phyloP scores from a whole-genome alignment of 1,140 invertebrate species.

The Hyles euphorbiae region DNA sequence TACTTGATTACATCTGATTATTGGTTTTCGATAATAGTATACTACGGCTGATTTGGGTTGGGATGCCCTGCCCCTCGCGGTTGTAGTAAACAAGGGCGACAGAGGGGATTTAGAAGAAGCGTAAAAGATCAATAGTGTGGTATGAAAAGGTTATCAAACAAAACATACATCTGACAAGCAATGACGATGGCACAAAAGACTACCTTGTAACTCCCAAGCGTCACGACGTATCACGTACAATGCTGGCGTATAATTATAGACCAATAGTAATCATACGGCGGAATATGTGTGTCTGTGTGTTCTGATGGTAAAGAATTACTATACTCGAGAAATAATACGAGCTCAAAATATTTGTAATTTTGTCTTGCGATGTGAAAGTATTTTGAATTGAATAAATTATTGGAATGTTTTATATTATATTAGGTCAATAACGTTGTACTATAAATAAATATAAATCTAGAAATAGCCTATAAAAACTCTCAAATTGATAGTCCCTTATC shows the following conservation, averaged over 20 bases:
- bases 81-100: not conserved
- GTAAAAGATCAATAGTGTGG: constrained; percentile 18
- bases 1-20: constrained; percentile 65
- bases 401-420: not conserved
- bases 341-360: not conserved
- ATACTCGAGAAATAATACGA: not conserved
- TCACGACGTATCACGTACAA: constrained; percentile 49
- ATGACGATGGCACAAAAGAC: constrained; percentile 65
- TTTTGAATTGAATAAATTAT: constrained; percentile 4
- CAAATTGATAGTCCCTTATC: too few relatives aligned
- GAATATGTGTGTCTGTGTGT: not conserved
- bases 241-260: constrained; percentile 64
- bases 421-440: too few relatives aligned
- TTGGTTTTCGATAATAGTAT: constrained; percentile 55
- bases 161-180: constrained; percentile 53
- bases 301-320: not conserved
- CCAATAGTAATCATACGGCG: constrained; percentile 60
- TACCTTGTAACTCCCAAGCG: constrained; percentile 64
- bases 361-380: not conserved
- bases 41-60: constrained; percentile 29
- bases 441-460: too few relatives aligned
- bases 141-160: constrained; percentile 50
- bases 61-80: constrained; percentile 21
- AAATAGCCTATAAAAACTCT: too few relatives aligned
- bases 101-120: constrained; percentile 14